These are phyloP conservation scores for Peribatodes rhomboidaria DNA, from an alignment of 2,888 invertebrate species.

Conservation along the genomic window DNA sequence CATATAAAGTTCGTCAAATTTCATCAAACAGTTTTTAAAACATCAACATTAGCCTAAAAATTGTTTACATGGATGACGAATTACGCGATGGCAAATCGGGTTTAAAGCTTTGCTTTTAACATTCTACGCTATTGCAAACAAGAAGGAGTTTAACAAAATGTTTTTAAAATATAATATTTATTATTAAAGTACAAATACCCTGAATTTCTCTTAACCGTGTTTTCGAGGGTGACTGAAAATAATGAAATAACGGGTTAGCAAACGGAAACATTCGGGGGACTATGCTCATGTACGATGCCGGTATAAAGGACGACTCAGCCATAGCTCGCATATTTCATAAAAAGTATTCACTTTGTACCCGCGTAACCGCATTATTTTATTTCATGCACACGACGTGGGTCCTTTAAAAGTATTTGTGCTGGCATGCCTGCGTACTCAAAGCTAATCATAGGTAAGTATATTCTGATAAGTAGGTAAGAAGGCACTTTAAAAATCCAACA, in stretches of 20 bases:
- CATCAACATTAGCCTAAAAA: no score
- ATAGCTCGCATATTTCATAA: slow-evolving; percentile 55
- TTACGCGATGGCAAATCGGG: no score
- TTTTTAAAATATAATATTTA: background rate
- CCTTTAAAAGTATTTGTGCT: slow-evolving; percentile 20
- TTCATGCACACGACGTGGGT: slow-evolving; percentile 29
- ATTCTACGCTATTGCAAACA: background rate
- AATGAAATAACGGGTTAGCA: slow-evolving; percentile 54
- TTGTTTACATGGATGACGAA: no score
- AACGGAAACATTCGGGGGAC: slow-evolving; percentile 52
- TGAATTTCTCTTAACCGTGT: slow-evolving; percentile 38
- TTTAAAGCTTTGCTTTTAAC: no score
- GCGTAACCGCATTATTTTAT: slow-evolving; percentile 46
- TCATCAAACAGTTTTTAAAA: no score
- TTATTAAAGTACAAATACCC: slow-evolving; percentile 6
- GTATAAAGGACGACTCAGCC: slow-evolving; percentile 45
- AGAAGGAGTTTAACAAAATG: background rate
- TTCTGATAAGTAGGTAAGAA: background rate
- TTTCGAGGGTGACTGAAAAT: slow-evolving; percentile 48
- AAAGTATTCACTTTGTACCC: slow-evolving; percentile 51
- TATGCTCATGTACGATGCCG: slow-evolving; percentile 40
- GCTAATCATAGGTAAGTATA: background rate
- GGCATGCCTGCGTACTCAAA: slow-evolving; percentile 7
- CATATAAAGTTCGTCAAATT: no score
- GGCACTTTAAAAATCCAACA: background rate